These are phyloP conservation scores for Tipula confusa DNA, from an alignment of 2,888 invertebrate genomes.

Conservation along the genomic window DNA sequence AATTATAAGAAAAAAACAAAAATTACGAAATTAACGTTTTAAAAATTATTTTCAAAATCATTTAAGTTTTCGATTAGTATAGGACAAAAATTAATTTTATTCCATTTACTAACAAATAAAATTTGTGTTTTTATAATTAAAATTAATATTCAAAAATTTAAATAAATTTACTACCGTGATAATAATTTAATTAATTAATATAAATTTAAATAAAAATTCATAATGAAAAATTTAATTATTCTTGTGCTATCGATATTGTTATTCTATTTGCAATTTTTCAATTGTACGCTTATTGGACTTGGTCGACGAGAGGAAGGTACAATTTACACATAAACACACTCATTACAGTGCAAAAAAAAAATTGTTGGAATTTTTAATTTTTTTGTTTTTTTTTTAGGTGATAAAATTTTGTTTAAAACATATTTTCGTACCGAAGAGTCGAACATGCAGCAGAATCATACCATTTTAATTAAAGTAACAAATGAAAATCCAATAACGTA, in stretches of 20 bases:
- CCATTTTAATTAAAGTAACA: slow-evolving; percentile 42
- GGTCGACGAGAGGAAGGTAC: neutral
- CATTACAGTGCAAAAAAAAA: neutral
- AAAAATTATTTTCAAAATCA: neutral
- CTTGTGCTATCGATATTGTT: neutral
- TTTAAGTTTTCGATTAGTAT: neutral
- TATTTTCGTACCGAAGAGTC: slow-evolving; percentile 40
- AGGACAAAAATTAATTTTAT: neutral
- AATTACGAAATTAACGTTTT: neutral
- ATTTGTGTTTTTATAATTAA: neutral
- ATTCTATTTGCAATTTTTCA: neutral
- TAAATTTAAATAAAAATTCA: neutral
- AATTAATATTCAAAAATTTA: neutral
- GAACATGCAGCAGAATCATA: slow-evolving; percentile 37
- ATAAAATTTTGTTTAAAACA: slow-evolving; percentile 44
- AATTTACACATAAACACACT: neutral
- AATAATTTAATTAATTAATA: neutral
- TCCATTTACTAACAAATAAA: neutral
- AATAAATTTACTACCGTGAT: too few species aligned
- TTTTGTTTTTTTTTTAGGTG: slow-evolving; percentile 35
- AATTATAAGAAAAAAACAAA: neutral
- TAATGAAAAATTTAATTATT: slow-evolving; percentile 32
- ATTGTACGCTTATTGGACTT: neutral
- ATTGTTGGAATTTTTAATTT: neutral
- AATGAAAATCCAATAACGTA: slow-evolving; percentile 41